These are phyloP conservation scores for Iguana delicatissima DNA, from an alignment of 2,797 vertebrate genomes.

Conservation along the genomic window DNA sequence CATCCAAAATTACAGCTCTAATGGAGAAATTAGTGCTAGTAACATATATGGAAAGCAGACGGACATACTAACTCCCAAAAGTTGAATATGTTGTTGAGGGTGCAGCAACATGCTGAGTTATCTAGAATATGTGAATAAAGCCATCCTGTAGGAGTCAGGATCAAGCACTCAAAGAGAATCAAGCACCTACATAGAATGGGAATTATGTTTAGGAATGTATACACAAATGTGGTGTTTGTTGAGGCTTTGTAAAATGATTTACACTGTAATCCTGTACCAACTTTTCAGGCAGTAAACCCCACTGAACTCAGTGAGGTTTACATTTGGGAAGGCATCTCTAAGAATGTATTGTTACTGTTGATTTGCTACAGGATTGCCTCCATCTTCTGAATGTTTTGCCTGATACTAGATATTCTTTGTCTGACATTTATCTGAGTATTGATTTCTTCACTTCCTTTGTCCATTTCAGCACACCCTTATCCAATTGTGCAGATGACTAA, in stretches of 20 bases:
- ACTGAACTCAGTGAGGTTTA: background rate
- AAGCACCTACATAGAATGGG: background rate
- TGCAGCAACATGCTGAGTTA: background rate
- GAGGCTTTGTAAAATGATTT: background rate
- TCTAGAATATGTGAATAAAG: background rate
- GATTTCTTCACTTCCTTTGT: background rate
- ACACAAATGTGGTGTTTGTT: background rate
- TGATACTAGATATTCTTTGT: background rate
- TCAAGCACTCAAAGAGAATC: background rate
- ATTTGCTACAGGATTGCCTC: background rate
- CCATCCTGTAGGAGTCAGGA: background rate
- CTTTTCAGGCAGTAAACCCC: no score
- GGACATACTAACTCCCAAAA: background rate
- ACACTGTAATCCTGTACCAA: background rate
- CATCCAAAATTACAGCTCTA: background rate
- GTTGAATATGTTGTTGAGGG: background rate
- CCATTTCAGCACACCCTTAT: background rate
- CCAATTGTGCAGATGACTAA: background rate
- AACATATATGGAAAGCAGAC: background rate
- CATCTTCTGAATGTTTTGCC: background rate
- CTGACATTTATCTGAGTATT: no score
- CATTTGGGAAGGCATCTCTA: background rate
- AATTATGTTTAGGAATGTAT: no score
- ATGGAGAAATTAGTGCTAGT: background rate
- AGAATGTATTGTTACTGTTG: background rate